Evolutionary conservation across 1,140 invertebrate species (phyloP).

Genomic region (Drosophila orena): DNA sequence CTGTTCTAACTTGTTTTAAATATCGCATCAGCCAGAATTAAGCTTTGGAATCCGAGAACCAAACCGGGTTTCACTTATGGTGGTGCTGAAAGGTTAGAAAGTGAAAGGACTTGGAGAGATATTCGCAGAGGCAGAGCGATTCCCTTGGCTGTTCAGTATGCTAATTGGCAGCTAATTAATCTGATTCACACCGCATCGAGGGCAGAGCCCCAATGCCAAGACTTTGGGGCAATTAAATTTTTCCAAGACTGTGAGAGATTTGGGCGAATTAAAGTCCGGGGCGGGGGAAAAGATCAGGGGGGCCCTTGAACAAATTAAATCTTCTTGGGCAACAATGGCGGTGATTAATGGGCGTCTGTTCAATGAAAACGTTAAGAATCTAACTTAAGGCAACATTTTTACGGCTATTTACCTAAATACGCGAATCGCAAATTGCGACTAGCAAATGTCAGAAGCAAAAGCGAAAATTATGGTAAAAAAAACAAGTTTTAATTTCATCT

Average conservation of each 20-base stretch:
- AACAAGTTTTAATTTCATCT: slow-evolving; percentile 75
- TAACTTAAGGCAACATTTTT: slow-evolving; percentile 43
- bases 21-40: slow-evolving; percentile 11
- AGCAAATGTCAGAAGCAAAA: slow-evolving; percentile 72
- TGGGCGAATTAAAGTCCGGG: neutral
- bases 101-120: slow-evolving; percentile 60
- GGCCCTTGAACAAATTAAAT: neutral
- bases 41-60: slow-evolving; percentile 13
- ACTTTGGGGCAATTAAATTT: slow-evolving; percentile 21
- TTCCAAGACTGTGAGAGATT: slow-evolving; percentile 7
- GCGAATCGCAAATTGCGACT: slow-evolving; percentile 58
- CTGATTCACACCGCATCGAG: slow-evolving; percentile 46
- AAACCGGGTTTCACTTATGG: slow-evolving; percentile 19
- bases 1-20: slow-evolving; percentile 63
- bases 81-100: slow-evolving; percentile 33
- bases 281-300: neutral
- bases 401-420: slow-evolving; percentile 76
- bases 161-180: slow-evolving; percentile 70
- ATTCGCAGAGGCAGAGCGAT: slow-evolving; percentile 6
- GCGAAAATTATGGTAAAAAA: slow-evolving; percentile 54
- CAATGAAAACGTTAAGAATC: slow-evolving; percentile 55
- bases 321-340: slow-evolving; percentile 12
- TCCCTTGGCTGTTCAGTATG: slow-evolving; percentile 53
- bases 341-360: slow-evolving; percentile 14
- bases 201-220: slow-evolving; percentile 31